Evolutionary conservation across 2,888 invertebrate genomes (phyloP), one percentile per base, ranked within the genome.

Genomic region (Blastobasis adustella): DNA sequence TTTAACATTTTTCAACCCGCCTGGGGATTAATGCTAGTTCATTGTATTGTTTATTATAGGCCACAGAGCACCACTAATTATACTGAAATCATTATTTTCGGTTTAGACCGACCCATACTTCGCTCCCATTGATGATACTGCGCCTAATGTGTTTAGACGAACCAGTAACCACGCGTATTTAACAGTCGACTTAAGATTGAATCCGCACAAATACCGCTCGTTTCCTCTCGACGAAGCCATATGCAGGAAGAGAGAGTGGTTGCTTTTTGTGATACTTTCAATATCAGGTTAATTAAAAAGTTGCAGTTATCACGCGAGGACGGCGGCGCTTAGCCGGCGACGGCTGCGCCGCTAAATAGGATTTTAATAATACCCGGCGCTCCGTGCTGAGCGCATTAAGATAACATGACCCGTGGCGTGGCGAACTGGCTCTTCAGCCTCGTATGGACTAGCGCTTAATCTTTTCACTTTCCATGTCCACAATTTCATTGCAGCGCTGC

Each of bases 1-100:
- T 84, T 88, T 87, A 86, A 86, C 71, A 83, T 82, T 82, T 85
- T 85, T 83, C 70, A 72, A 79, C 81, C 74, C 69, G 77, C 72
- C 71, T 78, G 78, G 73, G 82, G 42, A 81, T 80, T 73, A 79
- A 79, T 71, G 65, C 75, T 82, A 82, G 79, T 78, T 75, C 79
- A 69, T 68, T 70, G 74, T 71, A 76, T 82, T 82, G 79, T 81
- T 80, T 82, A 80, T 83, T 78, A 78, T 79, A 73, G 71, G 51
- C 46, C 37, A 37, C 44, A 40, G 49, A 73, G 62, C 70, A 67
- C 66, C 23, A 66, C 68, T 76, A 76, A 81, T 80, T 80, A 79
- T 74, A 67, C 69, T 69, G 76, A 74, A 76, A 71, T 80, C 76
- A 79, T 75, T 66, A 72, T 75, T 70, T 72, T 76, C 68, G 58